These are phyloP conservation scores for Pseudopipra pipra DNA, from an alignment of 2,113 vertebrate species.

Conservation along the genomic window DNA sequence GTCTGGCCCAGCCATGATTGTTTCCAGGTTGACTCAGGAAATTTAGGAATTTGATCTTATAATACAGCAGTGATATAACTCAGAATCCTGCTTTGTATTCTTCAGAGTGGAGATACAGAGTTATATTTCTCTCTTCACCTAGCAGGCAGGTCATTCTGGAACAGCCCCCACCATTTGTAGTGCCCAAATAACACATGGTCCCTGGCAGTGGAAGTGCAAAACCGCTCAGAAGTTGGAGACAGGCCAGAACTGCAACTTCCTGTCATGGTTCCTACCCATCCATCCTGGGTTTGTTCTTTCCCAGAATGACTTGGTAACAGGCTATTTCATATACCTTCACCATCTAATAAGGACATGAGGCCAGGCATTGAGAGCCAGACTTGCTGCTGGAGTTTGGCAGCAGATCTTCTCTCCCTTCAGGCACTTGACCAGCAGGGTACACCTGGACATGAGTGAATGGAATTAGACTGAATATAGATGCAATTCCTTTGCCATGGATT, in stretches of 20 bases:
- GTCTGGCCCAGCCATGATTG: not conserved
- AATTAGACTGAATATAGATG: not conserved
- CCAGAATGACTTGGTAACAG: not conserved
- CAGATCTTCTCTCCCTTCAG: not conserved
- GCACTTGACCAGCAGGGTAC: not conserved
- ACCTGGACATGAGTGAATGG: not conserved
- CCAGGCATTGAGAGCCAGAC: not conserved
- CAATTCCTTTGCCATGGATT: not conserved
- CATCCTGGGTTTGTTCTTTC: not conserved
- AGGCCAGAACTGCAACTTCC: not conserved
- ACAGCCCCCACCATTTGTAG: not conserved
- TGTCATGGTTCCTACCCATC: not conserved
- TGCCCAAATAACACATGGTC: not conserved
- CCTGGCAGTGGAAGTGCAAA: not conserved
- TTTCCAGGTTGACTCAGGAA: not conserved
- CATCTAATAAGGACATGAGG: not conserved
- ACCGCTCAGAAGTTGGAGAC: not conserved
- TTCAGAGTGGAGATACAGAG: not conserved
- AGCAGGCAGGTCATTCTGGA: not conserved
- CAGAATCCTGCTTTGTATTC: not conserved
- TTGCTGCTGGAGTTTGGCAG: not conserved
- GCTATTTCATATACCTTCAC: not conserved
- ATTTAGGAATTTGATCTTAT: not conserved
- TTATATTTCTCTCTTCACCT: not conserved
- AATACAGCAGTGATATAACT: not conserved